phyloP scores from a whole-genome alignment of 2,797 vertebrate species.

The Tolypeutes matacus region DNA sequence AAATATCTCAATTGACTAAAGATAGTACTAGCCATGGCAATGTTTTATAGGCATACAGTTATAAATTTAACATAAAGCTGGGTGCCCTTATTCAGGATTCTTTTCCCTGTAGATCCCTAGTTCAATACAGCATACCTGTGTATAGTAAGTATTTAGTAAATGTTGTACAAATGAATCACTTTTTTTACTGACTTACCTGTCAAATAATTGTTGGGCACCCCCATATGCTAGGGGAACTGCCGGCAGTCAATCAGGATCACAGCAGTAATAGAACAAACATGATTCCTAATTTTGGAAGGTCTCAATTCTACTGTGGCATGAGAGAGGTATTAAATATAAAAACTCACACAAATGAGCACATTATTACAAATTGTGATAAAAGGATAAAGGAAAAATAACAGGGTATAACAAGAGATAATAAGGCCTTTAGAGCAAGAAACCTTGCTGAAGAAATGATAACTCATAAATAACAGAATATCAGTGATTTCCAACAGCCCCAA shows the following conservation, averaged over 20 bases:
- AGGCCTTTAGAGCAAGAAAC: not conserved
- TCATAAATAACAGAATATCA: not conserved
- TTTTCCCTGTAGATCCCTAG: not conserved
- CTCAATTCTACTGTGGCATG: not conserved
- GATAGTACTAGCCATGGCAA: not conserved
- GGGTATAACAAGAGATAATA: not conserved
- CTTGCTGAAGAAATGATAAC: not conserved
- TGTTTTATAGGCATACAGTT: not conserved
- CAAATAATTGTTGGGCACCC: not conserved
- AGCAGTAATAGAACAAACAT: not conserved
- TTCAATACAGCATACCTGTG: not conserved
- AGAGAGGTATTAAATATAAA: not conserved
- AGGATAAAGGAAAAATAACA: not conserved
- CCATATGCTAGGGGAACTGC: not conserved
- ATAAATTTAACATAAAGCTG: not conserved
- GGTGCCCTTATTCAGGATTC: not conserved
- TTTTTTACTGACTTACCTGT: not conserved
- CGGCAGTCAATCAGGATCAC: not conserved
- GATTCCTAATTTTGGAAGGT: not conserved
- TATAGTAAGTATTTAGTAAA: not conserved
- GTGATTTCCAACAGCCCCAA: not conserved
- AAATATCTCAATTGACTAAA: constrained; percentile 14
- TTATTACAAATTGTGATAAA: constrained; percentile 7
- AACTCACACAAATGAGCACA: not conserved
- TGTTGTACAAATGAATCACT: not conserved